phyloP scores from a whole-genome alignment of 2,113 vertebrate species.

The Anoplopoma fimbria region DNA sequence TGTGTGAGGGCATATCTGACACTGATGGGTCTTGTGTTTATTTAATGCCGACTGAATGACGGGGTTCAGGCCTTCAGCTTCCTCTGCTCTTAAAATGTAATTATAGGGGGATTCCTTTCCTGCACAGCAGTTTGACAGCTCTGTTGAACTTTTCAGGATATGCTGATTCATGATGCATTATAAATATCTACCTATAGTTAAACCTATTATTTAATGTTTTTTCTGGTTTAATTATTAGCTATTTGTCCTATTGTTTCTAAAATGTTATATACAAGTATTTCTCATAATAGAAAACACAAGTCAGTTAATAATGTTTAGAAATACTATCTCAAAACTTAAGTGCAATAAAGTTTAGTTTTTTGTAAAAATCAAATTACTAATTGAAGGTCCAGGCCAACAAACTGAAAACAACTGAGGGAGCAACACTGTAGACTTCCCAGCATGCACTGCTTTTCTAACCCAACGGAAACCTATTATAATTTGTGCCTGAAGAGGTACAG shows the following conservation, averaged over 20 bases:
- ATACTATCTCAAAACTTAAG: not conserved
- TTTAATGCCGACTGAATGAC: constrained; percentile 72
- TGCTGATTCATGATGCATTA: constrained; percentile 15
- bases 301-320: not conserved
- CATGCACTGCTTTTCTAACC: not conserved
- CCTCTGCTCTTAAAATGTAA: constrained; percentile 73
- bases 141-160: constrained; percentile 39
- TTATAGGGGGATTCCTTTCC: constrained; percentile 60
- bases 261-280: not conserved
- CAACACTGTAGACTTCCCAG: constrained; percentile 1
- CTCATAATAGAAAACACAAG: not conserved
- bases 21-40: constrained; percentile 66
- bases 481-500: constrained; percentile 20
- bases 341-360: constrained; percentile 4
- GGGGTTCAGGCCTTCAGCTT: constrained; percentile 67
- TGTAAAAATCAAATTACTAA: not conserved
- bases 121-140: constrained; percentile 46
- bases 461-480: not conserved
- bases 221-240: constrained; percentile 2
- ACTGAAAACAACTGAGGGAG: not conserved
- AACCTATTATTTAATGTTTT: constrained; percentile 6
- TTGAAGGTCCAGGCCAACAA: not conserved
- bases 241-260: not conserved
- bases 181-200: not conserved
- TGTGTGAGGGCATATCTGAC: constrained; percentile 67